Conservation (phyloP, 2,888 invertebrate species). For the Uloborus plumipes region DNA sequence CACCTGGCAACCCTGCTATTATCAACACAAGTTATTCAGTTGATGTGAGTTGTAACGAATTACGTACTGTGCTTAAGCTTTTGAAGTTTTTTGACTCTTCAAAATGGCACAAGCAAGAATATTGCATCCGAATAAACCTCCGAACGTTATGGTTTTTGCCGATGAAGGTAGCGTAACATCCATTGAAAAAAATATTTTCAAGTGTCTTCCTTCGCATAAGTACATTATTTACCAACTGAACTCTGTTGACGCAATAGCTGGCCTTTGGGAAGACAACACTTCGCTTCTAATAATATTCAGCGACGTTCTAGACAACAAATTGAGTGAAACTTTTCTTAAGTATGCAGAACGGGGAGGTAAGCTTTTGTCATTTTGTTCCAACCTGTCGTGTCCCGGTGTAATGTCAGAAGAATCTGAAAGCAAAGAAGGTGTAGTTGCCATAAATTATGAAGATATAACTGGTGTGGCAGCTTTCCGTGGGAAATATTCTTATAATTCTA, state of each 20-base stretch:
- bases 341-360: slow-evolving; percentile 31
- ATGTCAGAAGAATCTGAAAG: no score
- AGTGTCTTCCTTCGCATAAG: slow-evolving; percentile 26
- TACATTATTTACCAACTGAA: slow-evolving; percentile 37
- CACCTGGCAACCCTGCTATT: no score
- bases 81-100: no score
- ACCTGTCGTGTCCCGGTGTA: neutral
- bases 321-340: slow-evolving; percentile 9
- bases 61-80: no score
- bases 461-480: slow-evolving; percentile 1
- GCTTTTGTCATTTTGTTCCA: slow-evolving; percentile 21
- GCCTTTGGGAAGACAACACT: slow-evolving; percentile 35
- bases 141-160: slow-evolving; percentile 35
- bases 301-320: neutral
- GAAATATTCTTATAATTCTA: slow-evolving; percentile 1
- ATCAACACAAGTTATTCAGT: no score
- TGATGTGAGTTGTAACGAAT: no score
- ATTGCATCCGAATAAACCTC: slow-evolving; percentile 12
- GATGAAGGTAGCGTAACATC: slow-evolving; percentile 1
- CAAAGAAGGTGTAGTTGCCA: neutral
- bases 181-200: neutral
- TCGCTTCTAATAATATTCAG: slow-evolving; percentile 20
- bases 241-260: neutral
- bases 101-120: no score
- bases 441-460: neutral